phyloP scores from a whole-genome alignment of 2,113 vertebrate species.

The Anthoscopus minutus region DNA sequence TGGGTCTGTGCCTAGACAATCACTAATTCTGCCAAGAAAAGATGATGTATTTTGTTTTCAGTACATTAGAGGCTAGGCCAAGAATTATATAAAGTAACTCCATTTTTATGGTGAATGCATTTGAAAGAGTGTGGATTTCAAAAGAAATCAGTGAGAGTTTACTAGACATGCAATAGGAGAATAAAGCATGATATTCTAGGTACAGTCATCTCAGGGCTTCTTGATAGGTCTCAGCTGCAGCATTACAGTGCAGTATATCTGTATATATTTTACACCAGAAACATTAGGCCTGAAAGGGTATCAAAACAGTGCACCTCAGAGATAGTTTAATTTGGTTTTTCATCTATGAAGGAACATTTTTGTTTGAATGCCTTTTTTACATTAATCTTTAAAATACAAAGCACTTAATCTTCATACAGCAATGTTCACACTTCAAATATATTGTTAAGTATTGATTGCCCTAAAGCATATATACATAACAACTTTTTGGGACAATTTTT shows the following conservation, averaged over 20 bases:
- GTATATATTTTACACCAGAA: not conserved
- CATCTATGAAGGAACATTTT: not conserved
- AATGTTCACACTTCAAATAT: not conserved
- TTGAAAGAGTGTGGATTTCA: not conserved
- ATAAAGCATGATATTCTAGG: not conserved
- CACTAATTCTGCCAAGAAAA: not conserved
- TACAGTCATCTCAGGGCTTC: not conserved
- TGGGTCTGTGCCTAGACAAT: not conserved
- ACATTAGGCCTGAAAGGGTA: not conserved
- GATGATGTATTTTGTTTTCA: constrained; percentile 11
- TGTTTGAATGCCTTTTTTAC: not conserved
- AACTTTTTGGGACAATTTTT: not conserved
- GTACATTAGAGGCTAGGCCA: not conserved
- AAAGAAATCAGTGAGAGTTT: not conserved
- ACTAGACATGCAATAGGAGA: not conserved
- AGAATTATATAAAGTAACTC: not conserved
- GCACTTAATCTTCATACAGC: not conserved
- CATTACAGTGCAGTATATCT: not conserved
- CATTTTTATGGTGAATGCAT: not conserved
- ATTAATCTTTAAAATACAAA: not conserved
- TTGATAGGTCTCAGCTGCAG: not conserved
- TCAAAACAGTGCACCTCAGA: not conserved
- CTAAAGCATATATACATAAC: not conserved
- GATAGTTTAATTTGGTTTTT: not conserved
- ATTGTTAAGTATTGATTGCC: not conserved